Conservation (phyloP, 2,113 vertebrate species). For the Nyctereutes procyonoides region DNA sequence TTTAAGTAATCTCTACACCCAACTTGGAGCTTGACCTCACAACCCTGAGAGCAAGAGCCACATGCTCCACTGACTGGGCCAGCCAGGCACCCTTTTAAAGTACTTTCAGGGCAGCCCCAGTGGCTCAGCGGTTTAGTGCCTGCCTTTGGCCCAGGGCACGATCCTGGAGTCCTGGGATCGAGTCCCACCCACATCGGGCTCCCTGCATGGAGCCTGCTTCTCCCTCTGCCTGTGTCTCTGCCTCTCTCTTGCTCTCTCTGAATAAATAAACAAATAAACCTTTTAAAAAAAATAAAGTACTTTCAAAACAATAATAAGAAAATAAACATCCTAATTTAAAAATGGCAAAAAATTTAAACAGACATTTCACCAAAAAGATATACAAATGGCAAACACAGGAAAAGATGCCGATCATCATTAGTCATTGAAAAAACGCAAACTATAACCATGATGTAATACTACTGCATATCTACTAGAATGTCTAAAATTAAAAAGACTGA, state of each 20-base stretch:
- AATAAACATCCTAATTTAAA: not conserved
- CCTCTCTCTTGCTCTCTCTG: too few species aligned
- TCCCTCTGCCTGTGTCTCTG: too few species aligned
- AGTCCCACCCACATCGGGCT: too few species aligned
- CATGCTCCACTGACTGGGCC: not conserved
- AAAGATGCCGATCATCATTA: not conserved
- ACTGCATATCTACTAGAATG: not conserved
- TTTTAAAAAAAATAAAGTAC: not conserved
- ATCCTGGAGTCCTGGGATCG: too few species aligned
- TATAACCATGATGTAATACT: not conserved
- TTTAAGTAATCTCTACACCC: not conserved
- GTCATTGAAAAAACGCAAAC: conserved; percentile 10
- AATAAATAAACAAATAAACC: too few species aligned
- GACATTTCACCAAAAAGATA: not conserved
- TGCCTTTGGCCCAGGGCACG: too few species aligned
- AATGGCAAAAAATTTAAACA: not conserved
- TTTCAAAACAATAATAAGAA: not conserved
- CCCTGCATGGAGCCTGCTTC: too few species aligned
- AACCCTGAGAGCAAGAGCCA: not conserved
- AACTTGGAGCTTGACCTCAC: not conserved
- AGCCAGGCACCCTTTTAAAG: not conserved
- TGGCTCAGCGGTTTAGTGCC: too few species aligned
- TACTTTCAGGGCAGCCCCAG: not conserved
- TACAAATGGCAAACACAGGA: not conserved
- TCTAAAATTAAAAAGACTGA: not conserved